Conservation (phyloP, 2,113 vertebrate species). For the Dromaius novaehollandiae region DNA sequence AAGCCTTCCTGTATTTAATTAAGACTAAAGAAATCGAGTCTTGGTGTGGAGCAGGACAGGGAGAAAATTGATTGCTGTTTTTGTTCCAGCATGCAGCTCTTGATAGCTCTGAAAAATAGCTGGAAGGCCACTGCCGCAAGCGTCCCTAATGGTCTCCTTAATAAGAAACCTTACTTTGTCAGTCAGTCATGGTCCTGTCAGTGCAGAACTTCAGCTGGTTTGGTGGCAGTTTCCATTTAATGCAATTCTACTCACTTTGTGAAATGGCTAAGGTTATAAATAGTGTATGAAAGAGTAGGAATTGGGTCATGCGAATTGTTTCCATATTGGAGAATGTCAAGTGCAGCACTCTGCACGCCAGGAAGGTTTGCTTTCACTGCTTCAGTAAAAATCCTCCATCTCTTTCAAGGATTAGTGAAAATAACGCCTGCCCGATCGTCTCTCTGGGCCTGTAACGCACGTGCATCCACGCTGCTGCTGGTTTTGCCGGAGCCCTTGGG, state of each 20-base stretch:
- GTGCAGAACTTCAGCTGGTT: slow-evolving; percentile 40
- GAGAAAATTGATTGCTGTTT: slow-evolving; percentile 16
- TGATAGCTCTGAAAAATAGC: slow-evolving; percentile 57
- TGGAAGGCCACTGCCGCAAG: slow-evolving; percentile 3
- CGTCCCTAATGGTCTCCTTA: slow-evolving; percentile 23
- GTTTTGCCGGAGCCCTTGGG: not conserved
- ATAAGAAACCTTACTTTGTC: slow-evolving; percentile 42
- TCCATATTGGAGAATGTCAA: slow-evolving; percentile 56
- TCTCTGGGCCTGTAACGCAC: not conserved
- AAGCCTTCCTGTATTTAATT: slow-evolving; percentile 19
- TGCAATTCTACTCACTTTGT: slow-evolving; percentile 6
- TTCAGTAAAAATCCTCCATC: slow-evolving; percentile 21
- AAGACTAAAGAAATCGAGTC: slow-evolving; percentile 10
- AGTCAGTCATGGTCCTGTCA: not conserved
- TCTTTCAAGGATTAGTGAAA: not conserved
- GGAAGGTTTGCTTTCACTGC: slow-evolving; percentile 6
- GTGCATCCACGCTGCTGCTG: not conserved
- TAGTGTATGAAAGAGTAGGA: slow-evolving; percentile 71
- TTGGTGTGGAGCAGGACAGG: not conserved
- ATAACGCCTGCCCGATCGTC: not conserved
- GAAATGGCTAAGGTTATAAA: slow-evolving; percentile 73
- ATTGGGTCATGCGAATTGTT: slow-evolving; percentile 66
- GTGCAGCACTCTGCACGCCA: not conserved
- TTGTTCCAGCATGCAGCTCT: not conserved
- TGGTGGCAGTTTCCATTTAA: slow-evolving; percentile 50